Percentiles rank a stretch among this genome's conserved stretches.
Evolutionary conservation across 1,140 invertebrate genomes (phyloP).

Genomic region (silkworm (Bombyx mori)): DNA sequence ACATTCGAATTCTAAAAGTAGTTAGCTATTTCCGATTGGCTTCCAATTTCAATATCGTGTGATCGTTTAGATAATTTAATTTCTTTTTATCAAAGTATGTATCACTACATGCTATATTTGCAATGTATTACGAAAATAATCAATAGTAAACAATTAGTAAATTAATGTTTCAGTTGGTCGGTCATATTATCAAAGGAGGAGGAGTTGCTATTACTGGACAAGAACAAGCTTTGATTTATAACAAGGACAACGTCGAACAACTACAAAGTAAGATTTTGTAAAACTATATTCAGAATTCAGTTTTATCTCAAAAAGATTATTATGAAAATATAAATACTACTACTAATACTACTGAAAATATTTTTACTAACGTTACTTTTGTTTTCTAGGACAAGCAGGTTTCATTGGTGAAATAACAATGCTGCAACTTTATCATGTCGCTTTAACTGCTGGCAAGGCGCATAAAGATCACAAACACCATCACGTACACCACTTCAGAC

Average conservation of each 20-base stretch:
- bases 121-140: neutral
- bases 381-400: constrained; percentile 72
- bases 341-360: no score
- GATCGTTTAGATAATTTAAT: no score
- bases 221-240: constrained; percentile 72
- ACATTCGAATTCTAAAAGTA: no score
- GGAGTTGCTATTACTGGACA: constrained; percentile 82
- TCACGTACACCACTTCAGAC: constrained; percentile 83
- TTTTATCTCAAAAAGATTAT: neutral
- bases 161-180: constrained; percentile 76
- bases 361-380: neutral
- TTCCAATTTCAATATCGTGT: no score
- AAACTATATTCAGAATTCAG: constrained; percentile 2
- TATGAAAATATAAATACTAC: no score
- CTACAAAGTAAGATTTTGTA: constrained; percentile 62
- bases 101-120: neutral
- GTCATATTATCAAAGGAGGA: constrained; percentile 81
- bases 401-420: constrained; percentile 84
- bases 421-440: constrained; percentile 83
- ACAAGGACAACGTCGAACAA: constrained; percentile 71
- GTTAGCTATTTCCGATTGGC: no score
- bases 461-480: constrained; percentile 88
- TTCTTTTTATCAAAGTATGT: no score
- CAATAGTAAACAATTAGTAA: constrained; percentile 1
- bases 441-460: constrained; percentile 84